phyloP scores from a whole-genome alignment of 2,888 invertebrate genomes.

The Pandemis cinnamomeana region DNA sequence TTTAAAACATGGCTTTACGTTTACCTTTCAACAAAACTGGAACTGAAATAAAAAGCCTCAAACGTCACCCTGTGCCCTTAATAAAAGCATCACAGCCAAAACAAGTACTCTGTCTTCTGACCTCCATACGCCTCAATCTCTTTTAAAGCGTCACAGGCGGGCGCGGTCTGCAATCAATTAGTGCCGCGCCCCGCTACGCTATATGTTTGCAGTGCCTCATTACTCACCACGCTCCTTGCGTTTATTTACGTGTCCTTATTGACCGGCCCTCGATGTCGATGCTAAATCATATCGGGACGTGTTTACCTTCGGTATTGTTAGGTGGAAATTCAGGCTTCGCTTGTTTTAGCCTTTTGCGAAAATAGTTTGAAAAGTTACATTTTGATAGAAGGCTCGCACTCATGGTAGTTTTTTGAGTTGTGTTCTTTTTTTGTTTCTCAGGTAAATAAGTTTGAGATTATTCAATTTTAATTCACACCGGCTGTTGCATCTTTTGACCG shows the following conservation, averaged over 20 bases:
- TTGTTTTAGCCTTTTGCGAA: background rate
- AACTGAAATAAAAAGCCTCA: too few relatives aligned
- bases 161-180: conserved; percentile 78
- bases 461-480: too few relatives aligned
- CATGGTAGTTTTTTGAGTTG: too few relatives aligned
- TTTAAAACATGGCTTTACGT: too few relatives aligned
- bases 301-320: conserved; percentile 15
- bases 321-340: background rate
- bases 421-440: too few relatives aligned
- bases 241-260: conserved; percentile 41
- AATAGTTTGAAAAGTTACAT: background rate
- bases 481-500: too few relatives aligned
- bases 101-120: conserved; percentile 30
- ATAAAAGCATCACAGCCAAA: conserved; percentile 24
- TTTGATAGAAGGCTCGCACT: too few relatives aligned
- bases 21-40: too few relatives aligned
- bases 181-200: conserved; percentile 68
- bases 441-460: too few relatives aligned
- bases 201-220: conserved; percentile 79
- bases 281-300: conserved; percentile 37
- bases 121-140: conserved; percentile 42
- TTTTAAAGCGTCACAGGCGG: conserved; percentile 53
- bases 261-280: conserved; percentile 39
- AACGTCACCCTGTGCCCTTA: background rate
- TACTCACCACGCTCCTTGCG: conserved; percentile 67